Evolutionary conservation across 2,888 invertebrate species (phyloP), one percentile per base, ranked within the genome.

Genomic region (Gastracanthus pulcherrimus): DNA sequence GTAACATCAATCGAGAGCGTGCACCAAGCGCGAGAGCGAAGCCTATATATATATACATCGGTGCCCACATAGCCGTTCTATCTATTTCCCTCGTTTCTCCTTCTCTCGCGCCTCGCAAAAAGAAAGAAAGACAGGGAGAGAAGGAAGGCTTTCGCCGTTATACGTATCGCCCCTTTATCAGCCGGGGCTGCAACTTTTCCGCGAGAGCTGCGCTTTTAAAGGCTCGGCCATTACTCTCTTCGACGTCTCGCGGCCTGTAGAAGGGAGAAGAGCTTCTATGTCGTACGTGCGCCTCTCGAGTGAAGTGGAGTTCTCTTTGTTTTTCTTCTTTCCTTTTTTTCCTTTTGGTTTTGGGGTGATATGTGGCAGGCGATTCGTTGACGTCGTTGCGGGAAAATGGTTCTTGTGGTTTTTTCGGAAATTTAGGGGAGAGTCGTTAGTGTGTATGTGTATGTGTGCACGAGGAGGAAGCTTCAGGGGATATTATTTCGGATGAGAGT

Each of bases 181-280:
- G 48, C 36, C 45, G 31, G 48, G 2, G 26, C 16, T 34, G 41
- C 69, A 29, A 48, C 7, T 45, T 67, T 45, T n/a, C n/a, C n/a
- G n/a, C 45, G 67, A 16, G n/a, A 41, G 69, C 48, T 31, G 31
- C 19, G n/a, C 69, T 69, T 69, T 51, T 51, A 34, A 62, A 69
- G 41, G 69, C 69, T 19, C 19, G 31, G 13, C 69, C 69, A 51
- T 69, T 69, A 69, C 69, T 69, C 69, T 51, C n/a, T 51, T 69
- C 19, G 69, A 69, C 48, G 26, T 38, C 26, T 19, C 29, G 9
- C n/a, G n/a, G 4, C 16, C 7, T 31, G 34, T 34, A 9, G n/a
- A 3, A 60, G 31, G 3, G 31, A 29, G n/a, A 60, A n/a, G 7
- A n/a, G 16, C n/a, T 13, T 19, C n/a, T 34, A 62, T 55, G 23